phyloP scores from a whole-genome alignment of 1,140 invertebrate genomes.

The Diachasmimorpha longicaudata region DNA sequence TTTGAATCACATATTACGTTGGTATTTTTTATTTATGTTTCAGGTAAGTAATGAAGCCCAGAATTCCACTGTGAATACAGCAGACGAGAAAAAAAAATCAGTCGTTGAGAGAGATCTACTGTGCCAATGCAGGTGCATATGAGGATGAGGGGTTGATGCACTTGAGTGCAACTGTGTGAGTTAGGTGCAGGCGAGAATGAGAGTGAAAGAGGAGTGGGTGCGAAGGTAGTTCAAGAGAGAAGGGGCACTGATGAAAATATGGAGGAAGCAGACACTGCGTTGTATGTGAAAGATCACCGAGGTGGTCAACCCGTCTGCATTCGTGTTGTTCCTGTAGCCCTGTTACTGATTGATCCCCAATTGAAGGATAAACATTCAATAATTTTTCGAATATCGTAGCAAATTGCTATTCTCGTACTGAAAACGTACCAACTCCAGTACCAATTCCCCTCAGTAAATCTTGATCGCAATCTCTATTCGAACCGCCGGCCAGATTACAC shows the following conservation, averaged over 20 bases:
- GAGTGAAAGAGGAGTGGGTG: slow-evolving; percentile 22
- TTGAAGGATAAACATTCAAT: not conserved
- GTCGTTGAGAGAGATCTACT: not conserved
- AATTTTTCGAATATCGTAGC: not conserved
- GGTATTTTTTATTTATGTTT: slow-evolving; percentile 18
- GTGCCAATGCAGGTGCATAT: slow-evolving; percentile 11
- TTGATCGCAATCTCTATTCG: too few species aligned
- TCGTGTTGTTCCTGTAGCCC: slow-evolving; percentile 21
- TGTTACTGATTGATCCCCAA: not conserved
- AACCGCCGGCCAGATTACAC: too few species aligned
- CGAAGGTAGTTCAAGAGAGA: not conserved
- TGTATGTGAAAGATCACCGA: slow-evolving; percentile 39
- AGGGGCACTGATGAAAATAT: slow-evolving; percentile 34
- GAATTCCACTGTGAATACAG: not conserved
- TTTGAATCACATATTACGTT: not conserved
- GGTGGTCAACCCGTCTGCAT: slow-evolving; percentile 43
- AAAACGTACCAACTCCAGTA: not conserved
- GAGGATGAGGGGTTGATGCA: slow-evolving; percentile 19
- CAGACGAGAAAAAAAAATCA: slow-evolving; percentile 5
- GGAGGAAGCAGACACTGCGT: slow-evolving; percentile 32
- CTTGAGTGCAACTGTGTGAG: slow-evolving; percentile 12
- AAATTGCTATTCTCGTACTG: not conserved
- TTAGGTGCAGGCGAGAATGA: slow-evolving; percentile 24
- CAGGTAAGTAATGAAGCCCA: slow-evolving; percentile 17
- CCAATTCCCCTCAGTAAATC: too few species aligned